Conservation (phyloP, 2,888 invertebrate genomes). For the Herminia tarsipennalis region DNA sequence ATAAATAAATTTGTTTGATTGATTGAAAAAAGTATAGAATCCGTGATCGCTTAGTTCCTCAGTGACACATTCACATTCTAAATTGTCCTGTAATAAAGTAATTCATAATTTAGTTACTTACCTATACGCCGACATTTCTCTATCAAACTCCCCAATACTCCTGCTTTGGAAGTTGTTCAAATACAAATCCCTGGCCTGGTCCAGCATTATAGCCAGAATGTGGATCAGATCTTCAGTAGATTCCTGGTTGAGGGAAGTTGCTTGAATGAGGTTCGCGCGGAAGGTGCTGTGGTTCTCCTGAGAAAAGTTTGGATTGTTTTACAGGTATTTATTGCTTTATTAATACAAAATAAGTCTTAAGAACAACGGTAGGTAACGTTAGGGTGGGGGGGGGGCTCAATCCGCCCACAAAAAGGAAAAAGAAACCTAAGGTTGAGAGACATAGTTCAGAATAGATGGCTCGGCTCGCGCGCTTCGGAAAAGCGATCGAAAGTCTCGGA, state of each 20-base stretch:
- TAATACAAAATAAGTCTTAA: not conserved
- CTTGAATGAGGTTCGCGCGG: conserved; percentile 70
- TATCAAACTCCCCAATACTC: conserved; percentile 58
- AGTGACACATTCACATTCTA: too few relatives aligned
- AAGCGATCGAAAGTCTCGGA: too few relatives aligned
- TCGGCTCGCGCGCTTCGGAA: too few relatives aligned
- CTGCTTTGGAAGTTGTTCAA: conserved; percentile 62
- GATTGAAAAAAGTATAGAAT: too few relatives aligned
- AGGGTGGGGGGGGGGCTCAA: too few relatives aligned
- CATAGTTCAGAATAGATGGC: too few relatives aligned
- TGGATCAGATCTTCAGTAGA: conserved; percentile 87
- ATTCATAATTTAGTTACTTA: conserved; percentile 21
- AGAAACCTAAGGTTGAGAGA: too few relatives aligned
- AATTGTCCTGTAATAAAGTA: too few relatives aligned
- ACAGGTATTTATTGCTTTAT: not conserved
- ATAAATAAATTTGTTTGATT: too few relatives aligned
- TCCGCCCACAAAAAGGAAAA: too few relatives aligned
- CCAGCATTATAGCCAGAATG: conserved; percentile 86
- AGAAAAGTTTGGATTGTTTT: not conserved
- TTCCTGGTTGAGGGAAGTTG: conserved; percentile 70
- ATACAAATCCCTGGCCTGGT: conserved; percentile 87
- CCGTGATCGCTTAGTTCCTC: too few relatives aligned
- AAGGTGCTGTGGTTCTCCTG: conserved; percentile 75
- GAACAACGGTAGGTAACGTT: too few relatives aligned
- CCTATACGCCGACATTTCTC: conserved; percentile 68